These are phyloP conservation scores for Macropis europaea DNA, from an alignment of 2,888 invertebrate species.

Conservation along the genomic window DNA sequence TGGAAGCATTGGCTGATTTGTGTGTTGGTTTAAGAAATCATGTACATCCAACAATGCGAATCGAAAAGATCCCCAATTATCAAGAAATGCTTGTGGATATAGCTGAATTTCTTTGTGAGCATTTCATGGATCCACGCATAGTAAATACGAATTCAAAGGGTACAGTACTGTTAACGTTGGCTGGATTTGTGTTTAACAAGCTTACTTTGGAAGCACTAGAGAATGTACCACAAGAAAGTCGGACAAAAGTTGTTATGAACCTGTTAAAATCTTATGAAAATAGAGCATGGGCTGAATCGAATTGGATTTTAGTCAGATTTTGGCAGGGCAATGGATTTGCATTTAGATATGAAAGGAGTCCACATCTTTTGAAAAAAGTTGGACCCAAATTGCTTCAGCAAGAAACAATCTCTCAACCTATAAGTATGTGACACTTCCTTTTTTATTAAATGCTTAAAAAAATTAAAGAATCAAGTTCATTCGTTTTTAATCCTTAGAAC, in stretches of 20 bases:
- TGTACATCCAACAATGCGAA: conserved; percentile 84
- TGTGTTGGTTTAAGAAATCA: conserved; percentile 84
- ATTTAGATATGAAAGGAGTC: conserved; percentile 84
- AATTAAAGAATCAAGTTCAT: not conserved
- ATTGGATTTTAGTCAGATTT: conserved; percentile 91
- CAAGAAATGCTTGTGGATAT: conserved; percentile 83
- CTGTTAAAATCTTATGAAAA: conserved; percentile 90
- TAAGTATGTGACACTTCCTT: conserved; percentile 69
- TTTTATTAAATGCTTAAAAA: not conserved
- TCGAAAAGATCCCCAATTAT: conserved; percentile 82
- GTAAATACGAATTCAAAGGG: conserved; percentile 89
- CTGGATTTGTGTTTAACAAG: conserved; percentile 88
- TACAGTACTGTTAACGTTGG: conserved; percentile 88
- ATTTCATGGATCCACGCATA: conserved; percentile 88
- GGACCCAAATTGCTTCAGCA: conserved; percentile 79
- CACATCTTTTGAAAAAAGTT: conserved; percentile 79
- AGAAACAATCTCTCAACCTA: conserved; percentile 79
- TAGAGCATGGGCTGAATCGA: conserved; percentile 91
- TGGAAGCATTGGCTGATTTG: conserved; percentile 85
- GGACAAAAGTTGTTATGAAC: conserved; percentile 84
- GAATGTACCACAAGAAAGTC: conserved; percentile 84
- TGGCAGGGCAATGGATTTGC: conserved; percentile 93
- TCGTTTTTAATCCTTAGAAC: conserved; percentile 80
- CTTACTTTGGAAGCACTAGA: conserved; percentile 87
- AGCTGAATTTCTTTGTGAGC: conserved; percentile 87